Evolutionary conservation across 2,888 invertebrate species (phyloP).

Genomic region (Nasonovia ribisnigri): DNA sequence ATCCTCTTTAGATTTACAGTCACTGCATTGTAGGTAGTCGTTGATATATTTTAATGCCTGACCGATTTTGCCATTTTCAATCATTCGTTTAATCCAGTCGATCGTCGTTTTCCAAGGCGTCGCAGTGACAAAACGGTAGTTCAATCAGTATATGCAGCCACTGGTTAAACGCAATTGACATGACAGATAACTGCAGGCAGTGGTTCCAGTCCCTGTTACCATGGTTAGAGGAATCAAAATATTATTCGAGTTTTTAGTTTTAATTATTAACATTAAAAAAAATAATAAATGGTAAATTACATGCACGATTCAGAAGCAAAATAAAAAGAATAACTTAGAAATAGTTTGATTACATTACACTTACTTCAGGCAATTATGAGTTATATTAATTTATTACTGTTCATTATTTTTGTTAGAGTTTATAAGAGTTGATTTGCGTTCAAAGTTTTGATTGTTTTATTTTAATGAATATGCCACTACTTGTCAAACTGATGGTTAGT

Average conservation of each 20-base stretch:
- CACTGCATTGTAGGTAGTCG: background rate
- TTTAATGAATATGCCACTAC: background rate
- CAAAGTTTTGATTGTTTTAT: background rate
- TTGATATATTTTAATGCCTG: conserved; percentile 55
- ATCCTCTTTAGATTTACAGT: conserved; percentile 31
- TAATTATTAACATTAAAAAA: background rate
- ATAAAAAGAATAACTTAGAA: background rate
- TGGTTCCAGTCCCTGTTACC: background rate
- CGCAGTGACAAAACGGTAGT: conserved; percentile 29
- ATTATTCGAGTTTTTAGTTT: background rate
- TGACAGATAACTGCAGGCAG: background rate
- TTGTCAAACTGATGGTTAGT: background rate
- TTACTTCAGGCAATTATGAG: background rate
- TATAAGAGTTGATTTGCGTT: background rate
- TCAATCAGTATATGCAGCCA: background rate
- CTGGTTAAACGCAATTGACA: background rate
- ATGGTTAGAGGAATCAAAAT: background rate
- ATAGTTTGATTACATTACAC: background rate
- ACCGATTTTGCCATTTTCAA: conserved; percentile 45
- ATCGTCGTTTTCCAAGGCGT: conserved; percentile 5
- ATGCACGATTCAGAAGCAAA: background rate
- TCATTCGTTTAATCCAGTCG: conserved; percentile 49
- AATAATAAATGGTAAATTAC: background rate
- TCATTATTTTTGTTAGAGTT: background rate
- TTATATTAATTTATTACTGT: background rate